These are phyloP conservation scores for Venusia cambrica DNA, from an alignment of 2,888 invertebrate species.

Conservation along the genomic window DNA sequence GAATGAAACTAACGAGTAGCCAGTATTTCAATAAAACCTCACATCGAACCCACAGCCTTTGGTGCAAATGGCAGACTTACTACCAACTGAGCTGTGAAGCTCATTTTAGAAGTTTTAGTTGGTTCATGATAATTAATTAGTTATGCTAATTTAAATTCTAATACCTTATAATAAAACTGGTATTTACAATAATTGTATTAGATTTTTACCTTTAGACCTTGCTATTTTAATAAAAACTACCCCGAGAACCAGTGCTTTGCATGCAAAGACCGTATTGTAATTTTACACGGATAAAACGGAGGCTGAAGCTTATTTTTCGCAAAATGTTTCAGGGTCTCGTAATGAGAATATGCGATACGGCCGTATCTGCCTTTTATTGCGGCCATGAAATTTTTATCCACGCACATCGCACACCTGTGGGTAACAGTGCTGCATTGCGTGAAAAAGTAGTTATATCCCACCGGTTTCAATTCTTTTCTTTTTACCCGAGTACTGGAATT, in stretches of 20 bases:
- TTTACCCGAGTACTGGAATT: conserved; percentile 17
- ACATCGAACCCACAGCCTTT: no score
- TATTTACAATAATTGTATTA: background rate
- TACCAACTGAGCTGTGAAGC: no score
- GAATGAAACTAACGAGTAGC: no score
- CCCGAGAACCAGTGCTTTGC: conserved; percentile 1
- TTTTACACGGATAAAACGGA: conserved; percentile 1
- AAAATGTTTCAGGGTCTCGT: conserved; percentile 20
- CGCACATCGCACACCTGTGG: conserved; percentile 34
- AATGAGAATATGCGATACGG: conserved; percentile 21
- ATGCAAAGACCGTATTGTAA: conserved; percentile 6
- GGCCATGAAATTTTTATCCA: conserved; percentile 39
- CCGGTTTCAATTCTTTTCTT: conserved; percentile 22
- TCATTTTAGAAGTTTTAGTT: no score
- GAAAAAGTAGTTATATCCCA: conserved; percentile 20
- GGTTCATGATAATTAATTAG: no score
- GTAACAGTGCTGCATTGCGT: conserved; percentile 41
- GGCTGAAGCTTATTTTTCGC: conserved; percentile 11
- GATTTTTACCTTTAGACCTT: background rate
- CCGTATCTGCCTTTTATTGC: conserved; percentile 36
- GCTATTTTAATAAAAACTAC: background rate
- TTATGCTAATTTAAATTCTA: no score
- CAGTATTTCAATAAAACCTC: no score
- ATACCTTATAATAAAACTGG: no score
- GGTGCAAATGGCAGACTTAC: no score